Conservation (phyloP, 2,797 vertebrate species). For the Naso thynnoides region DNA sequence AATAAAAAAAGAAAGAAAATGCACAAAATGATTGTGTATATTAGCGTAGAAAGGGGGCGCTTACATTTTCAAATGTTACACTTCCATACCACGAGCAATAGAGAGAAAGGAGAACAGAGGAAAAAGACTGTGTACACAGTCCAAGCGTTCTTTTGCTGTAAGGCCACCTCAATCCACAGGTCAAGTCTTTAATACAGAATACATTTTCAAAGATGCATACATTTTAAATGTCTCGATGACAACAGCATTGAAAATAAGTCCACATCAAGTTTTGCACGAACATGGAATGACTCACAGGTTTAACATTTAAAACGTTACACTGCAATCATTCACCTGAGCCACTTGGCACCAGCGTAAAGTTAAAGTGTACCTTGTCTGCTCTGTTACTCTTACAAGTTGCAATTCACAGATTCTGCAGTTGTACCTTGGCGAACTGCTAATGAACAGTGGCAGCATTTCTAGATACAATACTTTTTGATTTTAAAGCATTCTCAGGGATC, state of each 20-base stretch:
- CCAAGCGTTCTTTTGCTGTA: constrained; percentile 78
- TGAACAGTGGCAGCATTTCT: constrained; percentile 64
- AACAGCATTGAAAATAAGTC: constrained; percentile 71
- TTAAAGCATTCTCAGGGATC: constrained; percentile 70
- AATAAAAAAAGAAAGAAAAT: constrained; percentile 64
- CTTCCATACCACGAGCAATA: constrained; percentile 68
- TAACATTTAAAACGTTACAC: constrained; percentile 66
- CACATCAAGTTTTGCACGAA: constrained; percentile 71
- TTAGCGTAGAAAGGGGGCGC: constrained; percentile 56
- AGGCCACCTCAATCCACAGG: constrained; percentile 85
- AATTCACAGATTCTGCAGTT: constrained; percentile 75
- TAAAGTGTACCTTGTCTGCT: constrained; percentile 70
- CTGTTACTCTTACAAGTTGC: constrained; percentile 56
- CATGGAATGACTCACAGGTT: constrained; percentile 73
- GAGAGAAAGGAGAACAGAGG: constrained; percentile 47
- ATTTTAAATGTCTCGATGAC: constrained; percentile 73
- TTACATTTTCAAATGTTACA: constrained; percentile 69
- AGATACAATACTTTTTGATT: constrained; percentile 66
- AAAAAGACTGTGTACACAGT: constrained; percentile 62
- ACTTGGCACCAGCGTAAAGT: constrained; percentile 73
- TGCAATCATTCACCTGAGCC: constrained; percentile 78
- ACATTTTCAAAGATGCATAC: constrained; percentile 76
- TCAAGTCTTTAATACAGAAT: constrained; percentile 78
- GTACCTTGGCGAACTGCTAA: constrained; percentile 80
- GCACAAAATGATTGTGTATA: constrained; percentile 76